Evolutionary conservation across 1,140 invertebrate species (phyloP).

Genomic region (Wiebesia pumilae): DNA sequence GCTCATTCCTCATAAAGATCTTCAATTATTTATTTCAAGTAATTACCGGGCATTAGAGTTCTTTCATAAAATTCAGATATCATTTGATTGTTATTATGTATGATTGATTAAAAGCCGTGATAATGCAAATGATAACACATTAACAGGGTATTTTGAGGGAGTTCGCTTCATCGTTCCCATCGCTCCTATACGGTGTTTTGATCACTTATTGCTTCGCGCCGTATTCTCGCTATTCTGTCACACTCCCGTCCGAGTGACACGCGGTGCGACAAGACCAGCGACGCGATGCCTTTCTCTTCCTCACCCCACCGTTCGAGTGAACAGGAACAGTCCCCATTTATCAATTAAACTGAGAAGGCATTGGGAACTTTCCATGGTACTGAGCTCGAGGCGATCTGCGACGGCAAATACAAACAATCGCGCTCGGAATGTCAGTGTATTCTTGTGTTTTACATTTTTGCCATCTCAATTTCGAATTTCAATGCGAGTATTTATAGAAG

Average conservation of each 20-base stretch:
- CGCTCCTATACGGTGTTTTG: neutral
- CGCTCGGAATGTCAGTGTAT: too few relatives aligned
- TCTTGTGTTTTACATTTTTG: too few relatives aligned
- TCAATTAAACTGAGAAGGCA: neutral
- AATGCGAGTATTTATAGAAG: too few relatives aligned
- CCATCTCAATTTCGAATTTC: too few relatives aligned
- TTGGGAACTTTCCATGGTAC: neutral
- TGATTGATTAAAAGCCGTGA: conserved; percentile 28
- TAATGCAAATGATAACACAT: conserved; percentile 8
- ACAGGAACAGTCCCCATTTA: neutral
- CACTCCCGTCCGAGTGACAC: neutral
- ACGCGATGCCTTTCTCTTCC: neutral
- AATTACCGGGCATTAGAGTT: neutral
- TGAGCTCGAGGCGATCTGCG: neutral
- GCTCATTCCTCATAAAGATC: neutral
- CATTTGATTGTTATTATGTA: neutral
- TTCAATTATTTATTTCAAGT: too few relatives aligned
- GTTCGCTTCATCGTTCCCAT: neutral
- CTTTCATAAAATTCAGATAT: neutral
- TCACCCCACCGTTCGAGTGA: neutral
- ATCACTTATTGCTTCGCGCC: conserved; percentile 27
- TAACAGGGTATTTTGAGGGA: neutral
- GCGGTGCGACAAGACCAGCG: neutral
- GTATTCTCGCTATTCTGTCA: neutral
- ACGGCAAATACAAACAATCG: too few relatives aligned